Evolutionary conservation across 2,888 invertebrate species (phyloP).

Genomic region (Villa cingulata): DNA sequence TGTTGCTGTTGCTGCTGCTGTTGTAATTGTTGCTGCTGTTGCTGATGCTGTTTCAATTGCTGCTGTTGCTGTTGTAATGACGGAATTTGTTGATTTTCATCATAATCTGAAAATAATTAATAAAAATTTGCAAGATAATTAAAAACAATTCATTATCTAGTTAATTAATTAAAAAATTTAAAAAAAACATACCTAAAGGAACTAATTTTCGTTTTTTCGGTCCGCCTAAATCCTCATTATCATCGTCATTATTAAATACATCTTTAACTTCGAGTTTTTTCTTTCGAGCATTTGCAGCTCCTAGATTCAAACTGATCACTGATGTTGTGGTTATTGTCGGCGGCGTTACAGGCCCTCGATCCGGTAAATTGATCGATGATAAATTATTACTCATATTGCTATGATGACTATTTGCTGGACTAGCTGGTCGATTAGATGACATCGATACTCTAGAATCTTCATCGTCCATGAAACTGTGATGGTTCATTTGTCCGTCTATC

Average conservation of each 20-base stretch:
- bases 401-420: slow-evolving; percentile 16
- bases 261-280: slow-evolving; percentile 70
- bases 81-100: slow-evolving; percentile 21
- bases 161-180: background rate
- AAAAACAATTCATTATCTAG: too few relatives aligned
- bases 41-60: slow-evolving; percentile 1
- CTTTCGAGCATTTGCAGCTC: slow-evolving; percentile 39
- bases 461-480: slow-evolving; percentile 17
- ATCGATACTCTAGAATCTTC: slow-evolving; percentile 39
- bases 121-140: background rate
- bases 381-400: slow-evolving; percentile 10
- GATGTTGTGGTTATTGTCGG: slow-evolving; percentile 26
- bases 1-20: background rate
- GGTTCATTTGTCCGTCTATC: slow-evolving; percentile 21
- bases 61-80: slow-evolving; percentile 3
- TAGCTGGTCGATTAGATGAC: slow-evolving; percentile 15
- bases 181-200: slow-evolving; percentile 44
- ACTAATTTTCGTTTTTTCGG: slow-evolving; percentile 65
- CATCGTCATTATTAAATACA: slow-evolving; percentile 77
- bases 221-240: slow-evolving; percentile 42
- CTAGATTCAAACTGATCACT: slow-evolving; percentile 36
- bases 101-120: slow-evolving; percentile 25
- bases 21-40: slow-evolving; percentile 3
- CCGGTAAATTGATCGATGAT: slow-evolving; percentile 4
- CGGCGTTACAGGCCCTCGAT: slow-evolving; percentile 22